Base-by-base conservation (phyloP, 2,888 invertebrate species). In the Chaetogeoica ovagalla region DNA sequence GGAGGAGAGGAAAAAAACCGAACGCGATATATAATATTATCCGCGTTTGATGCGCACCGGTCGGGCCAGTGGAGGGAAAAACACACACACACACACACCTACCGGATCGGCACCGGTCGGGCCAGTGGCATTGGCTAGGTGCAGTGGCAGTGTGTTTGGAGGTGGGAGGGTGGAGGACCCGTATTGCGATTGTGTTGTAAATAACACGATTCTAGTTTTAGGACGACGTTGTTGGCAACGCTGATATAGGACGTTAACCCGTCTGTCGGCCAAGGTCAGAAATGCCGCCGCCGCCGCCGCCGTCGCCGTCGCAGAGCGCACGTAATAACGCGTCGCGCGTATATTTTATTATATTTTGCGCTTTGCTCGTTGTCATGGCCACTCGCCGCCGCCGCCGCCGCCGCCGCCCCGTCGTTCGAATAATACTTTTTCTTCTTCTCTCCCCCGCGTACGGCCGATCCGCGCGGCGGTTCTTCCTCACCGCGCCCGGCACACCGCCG, bases 221-320 rank as follows among this genome's bases (percentile, higher is more conserved):
- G 77, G 77, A 70, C 79, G 79, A 71, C 79, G 79, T 79, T 79
- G 79, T 79, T 79, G 79, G 79, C 79, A 79, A 71, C 62, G 71
- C 79, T 79, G 79, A 79, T 79, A 79, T 79, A 79, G 79, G 79
- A 79, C 79, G 79, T 79, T 79, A 79, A 79, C 79, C 79, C 79
- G 79, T 79, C 79, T 79, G 79, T 79, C 79, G 79, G 79, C 79
- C 79, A 79, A 79, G 79, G 79, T 79, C 79, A 79, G 71, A 79
- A 79, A 19, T 63, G 63, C 63, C 62, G 70, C 69, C 60, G 76
- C 76, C 68, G 70, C 43, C 71, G 60, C 57, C 62, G 70, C 76
- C 60, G 76, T 59, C n/a, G 30, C 57, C 39, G 57, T 9, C 13
- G 37, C 65, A 48, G 39, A 43, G 43, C 43, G 43, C 43, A 11